Evolutionary conservation across 2,888 invertebrate species (phyloP), one percentile per base, ranked within the genome.

Genomic region (Melitaea athalia): DNA sequence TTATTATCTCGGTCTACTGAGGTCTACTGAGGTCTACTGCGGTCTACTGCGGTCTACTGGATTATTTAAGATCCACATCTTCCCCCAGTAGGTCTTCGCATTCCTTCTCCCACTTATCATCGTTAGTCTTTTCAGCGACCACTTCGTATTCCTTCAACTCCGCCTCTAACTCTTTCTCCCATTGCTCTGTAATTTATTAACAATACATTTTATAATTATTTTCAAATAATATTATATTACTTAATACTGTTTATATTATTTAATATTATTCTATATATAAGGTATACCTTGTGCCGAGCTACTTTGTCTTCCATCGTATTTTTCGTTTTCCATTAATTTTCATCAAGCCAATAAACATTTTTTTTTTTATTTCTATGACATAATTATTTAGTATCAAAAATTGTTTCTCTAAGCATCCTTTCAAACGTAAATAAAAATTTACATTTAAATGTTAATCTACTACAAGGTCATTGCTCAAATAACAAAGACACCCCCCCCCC

Each of bases 141-240:
- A 98, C 97, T 91, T 99, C 98, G 89, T 97, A 99, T 86, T 98
- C 98, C 87, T 98, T 97, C 78, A 99, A 94, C 91, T 99, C 98
- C 62, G 98, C 98, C 85, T 98, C 98, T 83, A 99, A 93, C 91
- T 99, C 98, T 86, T 97, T 97, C 93, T 99, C 99, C 98, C 98
- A 98, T 93, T 98, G 98, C 90, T 97, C 97, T 95, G 96, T 93
- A 89, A 90, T 62, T 67, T 65, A 59, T 38, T 12, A 11, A 8
- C 31, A 24, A 50, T n/a, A 6, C 5, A 31, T 14, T 31, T 53
- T 31, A 31, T 17, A 24, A 11, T 45, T 45, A 10, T 31, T 70
- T 43, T 47, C 24, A 33, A 42, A 50, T 45, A 24, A 59, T 59
- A 50, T n/a, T 7, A 5, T n/a, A 4, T 50, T 50, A 50, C 6